Percentiles rank a stretch among this genome's conserved stretches.
phyloP scores from a whole-genome alignment of 2,797 vertebrate species.

The Paratrypauchen microcephalus region DNA sequence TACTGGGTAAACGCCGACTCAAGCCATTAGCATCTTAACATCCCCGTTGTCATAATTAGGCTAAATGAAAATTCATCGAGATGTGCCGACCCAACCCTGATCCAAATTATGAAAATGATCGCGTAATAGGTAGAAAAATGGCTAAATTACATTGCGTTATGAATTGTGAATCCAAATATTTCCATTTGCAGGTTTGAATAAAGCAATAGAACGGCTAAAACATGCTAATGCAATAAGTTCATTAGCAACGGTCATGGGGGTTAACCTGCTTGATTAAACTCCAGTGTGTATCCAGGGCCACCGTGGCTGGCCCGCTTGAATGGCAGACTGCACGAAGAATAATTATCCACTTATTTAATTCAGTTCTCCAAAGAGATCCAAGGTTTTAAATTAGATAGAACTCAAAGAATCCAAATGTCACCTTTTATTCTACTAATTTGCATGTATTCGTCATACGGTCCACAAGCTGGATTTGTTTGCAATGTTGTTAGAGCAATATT shows the following conservation, averaged over 20 bases:
- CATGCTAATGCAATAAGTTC: slow-evolving; percentile 11
- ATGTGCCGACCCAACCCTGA: too few species aligned
- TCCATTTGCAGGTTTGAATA: not conserved
- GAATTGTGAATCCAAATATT: not conserved
- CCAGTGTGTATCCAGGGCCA: not conserved
- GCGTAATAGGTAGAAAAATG: too few species aligned
- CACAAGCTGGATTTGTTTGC: not conserved
- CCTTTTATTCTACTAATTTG: not conserved
- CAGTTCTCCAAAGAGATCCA: not conserved
- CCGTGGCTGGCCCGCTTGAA: not conserved
- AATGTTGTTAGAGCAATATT: not conserved
- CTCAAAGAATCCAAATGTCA: not conserved
- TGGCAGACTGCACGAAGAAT: not conserved
- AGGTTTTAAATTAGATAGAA: slow-evolving; percentile 3
- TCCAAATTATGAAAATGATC: too few species aligned
- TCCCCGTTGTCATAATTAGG: not conserved
- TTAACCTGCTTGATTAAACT: slow-evolving; percentile 6
- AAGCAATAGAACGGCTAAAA: slow-evolving; percentile 3
- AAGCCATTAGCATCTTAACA: too few species aligned
- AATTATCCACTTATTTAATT: slow-evolving; percentile 11
- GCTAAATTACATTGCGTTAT: not conserved
- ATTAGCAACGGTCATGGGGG: slow-evolving; percentile 4
- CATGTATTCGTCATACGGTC: not conserved
- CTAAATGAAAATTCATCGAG: not conserved
- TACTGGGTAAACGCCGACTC: too few species aligned